Percentiles rank a stretch among this genome's conserved stretches.
Evolutionary conservation across 1,140 invertebrate genomes (phyloP).

Genomic region (Lepidurus arcticus): DNA sequence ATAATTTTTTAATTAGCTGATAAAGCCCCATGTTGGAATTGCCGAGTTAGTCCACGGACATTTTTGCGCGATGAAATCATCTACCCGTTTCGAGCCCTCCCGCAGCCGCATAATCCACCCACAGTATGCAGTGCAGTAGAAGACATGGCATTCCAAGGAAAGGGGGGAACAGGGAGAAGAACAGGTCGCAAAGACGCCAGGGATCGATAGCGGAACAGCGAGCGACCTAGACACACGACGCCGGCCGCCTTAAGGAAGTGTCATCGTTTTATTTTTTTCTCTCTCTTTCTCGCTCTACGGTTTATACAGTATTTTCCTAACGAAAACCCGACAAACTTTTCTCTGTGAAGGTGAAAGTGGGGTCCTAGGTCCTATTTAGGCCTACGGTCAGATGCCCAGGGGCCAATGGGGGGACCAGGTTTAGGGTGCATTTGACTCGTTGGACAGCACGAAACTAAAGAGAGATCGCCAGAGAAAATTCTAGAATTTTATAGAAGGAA

Average conservation of each 20-base stretch:
- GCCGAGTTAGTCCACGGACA: background rate
- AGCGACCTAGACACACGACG: constrained; percentile 1
- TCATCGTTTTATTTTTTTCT: background rate
- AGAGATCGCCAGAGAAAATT: background rate
- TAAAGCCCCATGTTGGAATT: background rate
- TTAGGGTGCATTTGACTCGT: background rate
- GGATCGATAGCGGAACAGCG: background rate
- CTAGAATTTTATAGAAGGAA: background rate
- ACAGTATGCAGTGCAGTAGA: background rate
- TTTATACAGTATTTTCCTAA: background rate
- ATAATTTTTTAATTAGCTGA: constrained; percentile 17
- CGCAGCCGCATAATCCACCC: background rate
- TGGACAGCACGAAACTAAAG: background rate
- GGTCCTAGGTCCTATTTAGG: background rate
- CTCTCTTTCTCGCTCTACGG: background rate
- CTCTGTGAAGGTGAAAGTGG: background rate
- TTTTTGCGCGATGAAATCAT: constrained; percentile 7
- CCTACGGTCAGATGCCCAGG: background rate
- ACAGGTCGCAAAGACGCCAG: background rate
- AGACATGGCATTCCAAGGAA: background rate
- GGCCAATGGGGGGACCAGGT: background rate
- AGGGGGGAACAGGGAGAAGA: background rate
- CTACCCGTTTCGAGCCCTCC: background rate
- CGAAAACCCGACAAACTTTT: background rate
- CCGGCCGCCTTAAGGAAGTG: background rate